Percentiles rank a stretch among this genome's conserved stretches.
These are phyloP conservation scores for Eolophus roseicapilla DNA, from an alignment of 2,113 vertebrate genomes.

Conservation along the genomic window DNA sequence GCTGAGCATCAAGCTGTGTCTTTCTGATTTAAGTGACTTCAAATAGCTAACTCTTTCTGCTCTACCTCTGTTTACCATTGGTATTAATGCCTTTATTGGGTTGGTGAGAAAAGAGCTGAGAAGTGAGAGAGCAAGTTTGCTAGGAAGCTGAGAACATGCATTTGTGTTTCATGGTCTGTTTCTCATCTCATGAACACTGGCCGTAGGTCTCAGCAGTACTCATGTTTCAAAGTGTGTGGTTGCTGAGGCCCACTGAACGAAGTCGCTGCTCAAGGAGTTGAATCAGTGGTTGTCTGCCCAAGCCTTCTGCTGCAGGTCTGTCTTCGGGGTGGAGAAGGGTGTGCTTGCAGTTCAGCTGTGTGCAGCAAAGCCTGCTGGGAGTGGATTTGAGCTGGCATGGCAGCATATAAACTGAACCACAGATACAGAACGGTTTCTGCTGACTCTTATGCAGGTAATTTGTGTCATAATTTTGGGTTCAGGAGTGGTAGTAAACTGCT, in stretches of 20 bases:
- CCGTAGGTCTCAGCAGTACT: neutral
- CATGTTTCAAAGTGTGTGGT: rapidly evolving
- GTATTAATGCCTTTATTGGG: neutral
- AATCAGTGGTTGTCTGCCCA: rapidly evolving
- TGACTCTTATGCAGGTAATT: neutral
- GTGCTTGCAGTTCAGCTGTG: neutral
- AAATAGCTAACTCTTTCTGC: neutral
- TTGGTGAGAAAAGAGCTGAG: neutral
- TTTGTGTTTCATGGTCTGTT: neutral
- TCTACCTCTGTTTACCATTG: neutral
- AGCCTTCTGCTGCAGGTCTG: neutral
- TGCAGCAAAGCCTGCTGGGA: neutral
- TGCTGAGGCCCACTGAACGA: rapidly evolving
- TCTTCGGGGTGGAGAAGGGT: neutral
- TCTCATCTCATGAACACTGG: neutral
- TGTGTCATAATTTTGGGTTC: neutral
- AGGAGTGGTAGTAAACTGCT: neutral
- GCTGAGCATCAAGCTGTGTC: neutral
- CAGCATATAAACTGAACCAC: neutral
- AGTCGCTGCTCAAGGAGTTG: rapidly evolving
- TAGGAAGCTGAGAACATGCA: neutral
- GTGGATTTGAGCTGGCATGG: neutral
- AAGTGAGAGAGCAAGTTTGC: neutral
- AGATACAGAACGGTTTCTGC: neutral
- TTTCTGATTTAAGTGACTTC: neutral